Evolutionary conservation across 1,140 invertebrate species (phyloP).

Genomic region (Neodiprion virginianus): DNA sequence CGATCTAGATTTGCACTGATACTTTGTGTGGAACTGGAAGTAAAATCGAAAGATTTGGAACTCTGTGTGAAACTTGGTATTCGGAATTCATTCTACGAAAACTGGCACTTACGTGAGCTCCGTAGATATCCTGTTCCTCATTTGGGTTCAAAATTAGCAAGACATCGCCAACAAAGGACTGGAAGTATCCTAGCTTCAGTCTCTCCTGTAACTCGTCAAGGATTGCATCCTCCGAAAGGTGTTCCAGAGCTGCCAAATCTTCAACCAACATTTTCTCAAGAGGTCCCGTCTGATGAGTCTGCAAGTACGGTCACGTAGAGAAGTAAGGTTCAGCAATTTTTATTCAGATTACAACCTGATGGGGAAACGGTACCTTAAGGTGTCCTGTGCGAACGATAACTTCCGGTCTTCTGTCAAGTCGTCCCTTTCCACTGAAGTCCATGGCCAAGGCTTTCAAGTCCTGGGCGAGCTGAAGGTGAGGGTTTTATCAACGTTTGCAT

Average conservation of each 20-base stretch:
- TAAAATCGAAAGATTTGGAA: slow-evolving; percentile 27
- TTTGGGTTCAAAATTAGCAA: slow-evolving; percentile 89
- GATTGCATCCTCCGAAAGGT: slow-evolving; percentile 80
- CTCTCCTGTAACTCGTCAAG: slow-evolving; percentile 76
- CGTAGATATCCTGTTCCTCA: slow-evolving; percentile 72
- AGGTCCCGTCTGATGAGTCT: slow-evolving; percentile 47
- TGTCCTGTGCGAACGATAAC: slow-evolving; percentile 72
- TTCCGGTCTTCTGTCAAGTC: slow-evolving; percentile 61
- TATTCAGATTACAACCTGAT: background rate
- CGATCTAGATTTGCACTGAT: slow-evolving; percentile 83
- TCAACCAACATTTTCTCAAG: slow-evolving; percentile 80
- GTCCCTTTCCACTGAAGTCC: slow-evolving; percentile 56
- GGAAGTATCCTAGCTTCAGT: slow-evolving; percentile 74
- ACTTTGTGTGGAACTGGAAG: slow-evolving; percentile 80
- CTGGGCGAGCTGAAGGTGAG: slow-evolving; percentile 57
- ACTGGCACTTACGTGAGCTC: slow-evolving; percentile 66
- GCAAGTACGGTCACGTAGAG: slow-evolving; percentile 11
- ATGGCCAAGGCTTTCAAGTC: slow-evolving; percentile 69
- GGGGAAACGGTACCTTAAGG: slow-evolving; percentile 55
- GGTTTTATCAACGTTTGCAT: slow-evolving; percentile 42
- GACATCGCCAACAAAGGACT: slow-evolving; percentile 90
- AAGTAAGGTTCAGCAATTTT: background rate
- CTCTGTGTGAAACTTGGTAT: slow-evolving; percentile 19
- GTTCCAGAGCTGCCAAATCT: slow-evolving; percentile 84
- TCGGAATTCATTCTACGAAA: slow-evolving; percentile 8